These are phyloP conservation scores for Amphiprion ocellaris DNA, from an alignment of 2,113 vertebrate genomes.

Conservation along the genomic window DNA sequence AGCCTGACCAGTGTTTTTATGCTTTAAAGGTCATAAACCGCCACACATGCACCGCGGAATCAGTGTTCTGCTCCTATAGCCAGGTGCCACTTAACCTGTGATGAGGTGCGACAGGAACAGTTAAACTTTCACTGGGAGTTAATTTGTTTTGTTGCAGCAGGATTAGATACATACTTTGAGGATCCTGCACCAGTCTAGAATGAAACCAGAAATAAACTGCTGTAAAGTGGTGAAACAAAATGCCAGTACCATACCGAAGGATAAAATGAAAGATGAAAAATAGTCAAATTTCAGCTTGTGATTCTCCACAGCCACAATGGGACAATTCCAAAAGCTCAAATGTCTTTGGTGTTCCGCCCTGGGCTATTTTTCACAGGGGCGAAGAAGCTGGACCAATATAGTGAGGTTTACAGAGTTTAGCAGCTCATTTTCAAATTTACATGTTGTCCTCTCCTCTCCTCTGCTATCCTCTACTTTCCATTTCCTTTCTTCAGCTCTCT, in stretches of 20 bases:
- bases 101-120: constrained; percentile 21
- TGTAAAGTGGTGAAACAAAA: constrained; percentile 35
- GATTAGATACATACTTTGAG: constrained; percentile 1
- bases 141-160: constrained; percentile 36
- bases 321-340: constrained; percentile 19
- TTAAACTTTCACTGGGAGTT: constrained; percentile 31
- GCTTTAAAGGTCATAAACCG: constrained; percentile 52
- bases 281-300: constrained; percentile 27
- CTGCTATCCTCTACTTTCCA: neutral
- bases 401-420: constrained; percentile 26
- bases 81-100: constrained; percentile 44
- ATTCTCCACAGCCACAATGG: constrained; percentile 44
- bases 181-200: constrained; percentile 18
- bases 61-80: neutral
- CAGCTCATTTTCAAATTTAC: constrained; percentile 41
- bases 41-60: constrained; percentile 28
- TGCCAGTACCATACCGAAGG: neutral
- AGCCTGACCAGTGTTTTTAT: constrained; percentile 33
- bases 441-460: neutral
- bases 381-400: neutral
- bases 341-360: constrained; percentile 24
- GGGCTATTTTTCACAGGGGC: constrained; percentile 26
- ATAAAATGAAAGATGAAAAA: constrained; percentile 52
- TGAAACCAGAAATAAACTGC: constrained; percentile 43
- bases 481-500: neutral